These are phyloP conservation scores for Tipula unca DNA, from an alignment of 2,888 invertebrate species.

Conservation along the genomic window DNA sequence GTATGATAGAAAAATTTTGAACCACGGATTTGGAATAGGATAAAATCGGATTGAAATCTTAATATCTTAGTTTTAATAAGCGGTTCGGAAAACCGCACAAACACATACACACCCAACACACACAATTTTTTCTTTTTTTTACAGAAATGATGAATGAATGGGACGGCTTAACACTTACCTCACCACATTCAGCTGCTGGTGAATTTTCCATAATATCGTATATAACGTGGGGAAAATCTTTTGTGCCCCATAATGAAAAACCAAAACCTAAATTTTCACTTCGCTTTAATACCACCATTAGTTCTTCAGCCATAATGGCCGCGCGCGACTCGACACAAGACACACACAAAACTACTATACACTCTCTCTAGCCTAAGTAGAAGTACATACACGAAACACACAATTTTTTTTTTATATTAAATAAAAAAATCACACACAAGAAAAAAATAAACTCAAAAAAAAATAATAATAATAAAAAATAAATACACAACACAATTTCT, in stretches of 20 bases:
- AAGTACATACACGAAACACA: constrained; percentile 8
- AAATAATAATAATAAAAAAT: neutral
- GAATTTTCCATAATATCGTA: constrained; percentile 90
- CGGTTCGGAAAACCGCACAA: neutral
- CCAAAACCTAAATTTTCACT: constrained; percentile 84
- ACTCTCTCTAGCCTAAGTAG: neutral
- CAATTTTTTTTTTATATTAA: neutral
- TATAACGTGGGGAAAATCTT: constrained; percentile 82
- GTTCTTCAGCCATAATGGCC: constrained; percentile 69
- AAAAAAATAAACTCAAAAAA: neutral
- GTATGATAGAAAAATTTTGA: neutral
- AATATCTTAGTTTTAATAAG: neutral
- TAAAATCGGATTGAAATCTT: neutral
- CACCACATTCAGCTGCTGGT: constrained; percentile 82
- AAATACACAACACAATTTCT: constrained; percentile 18
- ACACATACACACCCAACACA: neutral
- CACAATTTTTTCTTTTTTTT: neutral
- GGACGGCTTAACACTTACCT: constrained; percentile 51
- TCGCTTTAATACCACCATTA: constrained; percentile 78
- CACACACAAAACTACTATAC: neutral
- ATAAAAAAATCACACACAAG: neutral
- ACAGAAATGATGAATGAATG: neutral
- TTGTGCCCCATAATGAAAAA: constrained; percentile 79
- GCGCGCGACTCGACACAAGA: constrained; percentile 1
- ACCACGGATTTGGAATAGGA: neutral